These are phyloP conservation scores for Cyclargus thomasi DNA, from an alignment of 1,140 invertebrate species.

Conservation along the genomic window DNA sequence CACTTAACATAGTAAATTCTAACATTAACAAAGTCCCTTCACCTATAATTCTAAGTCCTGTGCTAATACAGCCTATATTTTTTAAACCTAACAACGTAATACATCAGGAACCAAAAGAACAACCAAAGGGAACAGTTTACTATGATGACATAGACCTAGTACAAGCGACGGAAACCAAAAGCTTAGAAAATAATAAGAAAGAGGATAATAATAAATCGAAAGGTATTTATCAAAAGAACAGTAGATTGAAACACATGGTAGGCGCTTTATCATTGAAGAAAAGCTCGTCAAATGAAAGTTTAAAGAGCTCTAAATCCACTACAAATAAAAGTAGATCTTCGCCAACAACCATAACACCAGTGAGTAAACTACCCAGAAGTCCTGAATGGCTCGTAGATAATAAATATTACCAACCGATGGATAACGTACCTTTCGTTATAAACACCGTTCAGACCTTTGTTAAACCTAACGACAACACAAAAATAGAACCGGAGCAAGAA, in stretches of 20 bases:
- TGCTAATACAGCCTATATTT: conserved; percentile 58
- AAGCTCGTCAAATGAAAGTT: conserved; percentile 39
- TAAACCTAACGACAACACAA: conserved; percentile 28
- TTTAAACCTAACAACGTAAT: conserved; percentile 37
- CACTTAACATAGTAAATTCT: conserved; percentile 49
- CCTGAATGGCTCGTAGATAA: conserved; percentile 59
- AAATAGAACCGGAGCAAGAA: conserved; percentile 46
- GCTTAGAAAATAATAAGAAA: conserved; percentile 9
- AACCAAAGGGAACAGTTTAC: conserved; percentile 48
- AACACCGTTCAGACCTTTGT: conserved; percentile 40
- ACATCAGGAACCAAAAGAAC: conserved; percentile 31
- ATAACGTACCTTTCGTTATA: conserved; percentile 53
- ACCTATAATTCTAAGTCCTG: conserved; percentile 59
- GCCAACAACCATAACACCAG: conserved; percentile 30
- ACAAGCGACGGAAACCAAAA: conserved; percentile 30
- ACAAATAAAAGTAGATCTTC: conserved; percentile 27
- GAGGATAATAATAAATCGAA: conserved; percentile 38
- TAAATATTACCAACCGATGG: conserved; percentile 60
- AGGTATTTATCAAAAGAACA: conserved; percentile 56
- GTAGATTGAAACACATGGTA: conserved; percentile 43
- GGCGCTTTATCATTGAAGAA: conserved; percentile 43
- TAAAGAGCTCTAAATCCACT: conserved; percentile 31
- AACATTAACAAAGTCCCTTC: conserved; percentile 38
- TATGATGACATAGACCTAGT: conserved; percentile 65
- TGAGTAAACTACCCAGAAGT: conserved; percentile 49